Evolutionary conservation across 2,797 vertebrate genomes (phyloP).

Genomic region (Hoplostethus mediterraneus): DNA sequence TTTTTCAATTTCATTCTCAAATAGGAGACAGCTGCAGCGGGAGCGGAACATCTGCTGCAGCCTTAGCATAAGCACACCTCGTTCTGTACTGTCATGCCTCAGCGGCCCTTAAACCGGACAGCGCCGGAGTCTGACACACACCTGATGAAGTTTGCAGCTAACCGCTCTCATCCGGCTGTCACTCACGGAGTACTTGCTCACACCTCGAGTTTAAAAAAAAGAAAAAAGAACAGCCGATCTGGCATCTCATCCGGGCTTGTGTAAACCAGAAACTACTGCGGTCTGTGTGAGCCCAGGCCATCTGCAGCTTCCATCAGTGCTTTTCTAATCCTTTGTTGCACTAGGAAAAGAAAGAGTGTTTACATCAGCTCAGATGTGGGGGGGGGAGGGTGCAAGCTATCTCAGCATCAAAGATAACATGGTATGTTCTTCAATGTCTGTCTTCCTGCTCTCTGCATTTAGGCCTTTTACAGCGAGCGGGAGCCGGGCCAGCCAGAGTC

Average conservation of each 20-base stretch:
- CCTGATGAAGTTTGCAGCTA: slow-evolving; percentile 21
- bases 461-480: slow-evolving; percentile 62
- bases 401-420: slow-evolving; percentile 53
- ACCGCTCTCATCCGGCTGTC: slow-evolving; percentile 62
- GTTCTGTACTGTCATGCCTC: slow-evolving; percentile 64
- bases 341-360: slow-evolving; percentile 49
- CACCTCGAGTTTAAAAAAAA: slow-evolving; percentile 60
- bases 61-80: slow-evolving; percentile 58
- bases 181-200: slow-evolving; percentile 66
- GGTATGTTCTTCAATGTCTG: slow-evolving; percentile 42
- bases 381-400: slow-evolving; percentile 56
- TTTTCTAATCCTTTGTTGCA: slow-evolving; percentile 65
- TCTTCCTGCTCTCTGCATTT: slow-evolving; percentile 44
- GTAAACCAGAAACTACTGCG: slow-evolving; percentile 72
- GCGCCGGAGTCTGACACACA: slow-evolving; percentile 44
- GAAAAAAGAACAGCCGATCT: slow-evolving; percentile 52
- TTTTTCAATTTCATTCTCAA: slow-evolving; percentile 43
- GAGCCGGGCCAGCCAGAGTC: slow-evolving; percentile 67
- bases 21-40: slow-evolving; percentile 68
- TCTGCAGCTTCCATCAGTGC: slow-evolving; percentile 69
- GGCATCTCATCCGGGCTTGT: slow-evolving; percentile 65
- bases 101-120: slow-evolving; percentile 67
- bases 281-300: slow-evolving; percentile 73
- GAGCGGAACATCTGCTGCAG: slow-evolving; percentile 73
- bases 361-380: slow-evolving; percentile 74